Percentiles rank a stretch among this genome's conserved stretches.
Conservation (phyloP, 2,113 vertebrate genomes). For the Origma solitaria region DNA sequence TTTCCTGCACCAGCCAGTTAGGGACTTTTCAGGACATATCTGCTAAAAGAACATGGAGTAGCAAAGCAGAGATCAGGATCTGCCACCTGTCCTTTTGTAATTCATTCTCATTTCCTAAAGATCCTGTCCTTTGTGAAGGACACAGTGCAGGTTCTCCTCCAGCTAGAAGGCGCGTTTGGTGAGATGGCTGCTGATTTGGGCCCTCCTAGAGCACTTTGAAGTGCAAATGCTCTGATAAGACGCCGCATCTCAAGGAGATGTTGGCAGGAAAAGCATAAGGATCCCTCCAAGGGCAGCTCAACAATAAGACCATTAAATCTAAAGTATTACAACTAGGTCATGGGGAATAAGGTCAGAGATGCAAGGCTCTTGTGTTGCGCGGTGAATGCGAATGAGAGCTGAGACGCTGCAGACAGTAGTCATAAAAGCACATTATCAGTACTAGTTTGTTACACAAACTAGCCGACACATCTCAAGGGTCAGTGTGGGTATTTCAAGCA, state of each 20-base stretch:
- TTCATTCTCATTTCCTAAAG: background rate
- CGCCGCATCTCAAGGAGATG: background rate
- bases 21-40: background rate
- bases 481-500: conserved; percentile 19
- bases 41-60: background rate
- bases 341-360: conserved; percentile 32
- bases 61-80: background rate
- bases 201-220: background rate
- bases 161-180: background rate
- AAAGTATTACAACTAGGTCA: conserved; percentile 1
- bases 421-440: conserved; percentile 9
- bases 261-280: background rate
- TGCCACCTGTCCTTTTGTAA: background rate
- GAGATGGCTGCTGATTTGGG: background rate
- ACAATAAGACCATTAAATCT: conserved; percentile 32
- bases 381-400: conserved; percentile 21
- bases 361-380: background rate
- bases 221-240: background rate
- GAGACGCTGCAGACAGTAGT: background rate
- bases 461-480: conserved; percentile 14
- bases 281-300: conserved; percentile 37
- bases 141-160: background rate
- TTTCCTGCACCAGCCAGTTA: background rate
- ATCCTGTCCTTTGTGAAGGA: background rate
- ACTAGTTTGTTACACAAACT: conserved; percentile 43